phyloP scores from a whole-genome alignment of 2,113 vertebrate genomes.

The Brachyhypopomus occidentalis region DNA sequence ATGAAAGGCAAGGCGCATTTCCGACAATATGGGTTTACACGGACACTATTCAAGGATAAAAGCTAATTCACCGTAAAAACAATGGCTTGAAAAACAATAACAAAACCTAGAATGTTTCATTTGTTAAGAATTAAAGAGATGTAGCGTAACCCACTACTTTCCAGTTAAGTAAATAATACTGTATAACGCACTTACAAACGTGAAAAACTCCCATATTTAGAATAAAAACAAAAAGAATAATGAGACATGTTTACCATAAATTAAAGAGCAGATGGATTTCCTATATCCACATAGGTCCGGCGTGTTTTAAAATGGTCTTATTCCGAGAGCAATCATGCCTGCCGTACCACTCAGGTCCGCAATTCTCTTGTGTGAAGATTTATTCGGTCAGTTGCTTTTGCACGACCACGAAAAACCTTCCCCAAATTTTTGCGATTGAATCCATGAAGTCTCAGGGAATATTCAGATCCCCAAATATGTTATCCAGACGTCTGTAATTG shows the following conservation, averaged over 20 bases:
- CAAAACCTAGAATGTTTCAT: slow-evolving; percentile 3
- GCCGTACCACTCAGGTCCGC: slow-evolving; percentile 7
- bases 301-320: slow-evolving; percentile 14
- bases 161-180: neutral
- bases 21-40: slow-evolving; percentile 38
- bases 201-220: neutral
- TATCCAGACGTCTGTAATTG: slow-evolving; percentile 31
- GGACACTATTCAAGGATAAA: slow-evolving; percentile 40
- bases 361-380: slow-evolving; percentile 1
- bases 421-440: slow-evolving; percentile 3
- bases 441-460: slow-evolving; percentile 7
- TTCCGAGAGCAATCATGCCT: slow-evolving; percentile 43
- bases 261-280: slow-evolving; percentile 24
- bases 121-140: neutral
- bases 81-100: neutral
- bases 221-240: neutral
- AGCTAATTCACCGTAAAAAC: slow-evolving; percentile 19
- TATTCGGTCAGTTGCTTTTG: slow-evolving; percentile 4
- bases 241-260: slow-evolving; percentile 49
- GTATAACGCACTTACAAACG: too few relatives aligned
- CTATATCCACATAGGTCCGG: slow-evolving; percentile 41
- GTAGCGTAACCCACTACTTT: neutral
- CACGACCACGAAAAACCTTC: neutral
- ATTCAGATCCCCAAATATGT: slow-evolving; percentile 2
- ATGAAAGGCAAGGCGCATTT: slow-evolving; percentile 49